Evolutionary conservation across 2,888 invertebrate genomes (phyloP).

Genomic region (Gastracanthus pulcherrimus): DNA sequence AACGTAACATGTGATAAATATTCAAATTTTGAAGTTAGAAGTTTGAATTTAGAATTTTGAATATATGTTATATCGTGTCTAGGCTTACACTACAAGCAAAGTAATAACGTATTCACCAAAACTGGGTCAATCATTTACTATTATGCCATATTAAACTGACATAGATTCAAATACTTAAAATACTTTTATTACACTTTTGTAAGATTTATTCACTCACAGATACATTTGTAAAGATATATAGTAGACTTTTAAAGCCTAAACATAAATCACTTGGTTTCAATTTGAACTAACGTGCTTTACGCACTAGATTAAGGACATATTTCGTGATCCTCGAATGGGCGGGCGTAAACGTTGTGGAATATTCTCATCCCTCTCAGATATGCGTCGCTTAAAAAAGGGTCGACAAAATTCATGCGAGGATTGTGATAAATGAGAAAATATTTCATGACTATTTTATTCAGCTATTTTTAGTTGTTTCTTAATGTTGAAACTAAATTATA

Average conservation of each 20-base stretch:
- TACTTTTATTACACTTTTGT: constrained; percentile 6
- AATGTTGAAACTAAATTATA: background rate
- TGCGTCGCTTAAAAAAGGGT: background rate
- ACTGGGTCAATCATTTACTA: no score
- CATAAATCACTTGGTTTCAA: constrained; percentile 28
- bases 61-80: no score
- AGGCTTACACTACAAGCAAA: no score
- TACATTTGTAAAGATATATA: constrained; percentile 11
- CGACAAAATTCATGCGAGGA: background rate
- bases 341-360: background rate
- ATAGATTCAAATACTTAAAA: background rate
- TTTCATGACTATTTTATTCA: background rate
- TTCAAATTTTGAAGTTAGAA: no score
- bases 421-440: background rate
- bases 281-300: constrained; percentile 18
- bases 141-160: no score
- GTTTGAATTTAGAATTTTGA: no score
- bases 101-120: no score
- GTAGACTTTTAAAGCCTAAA: constrained; percentile 6
- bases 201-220: constrained; percentile 22
- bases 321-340: constrained; percentile 1
- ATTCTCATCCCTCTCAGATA: background rate
- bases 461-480: background rate
- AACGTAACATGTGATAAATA: no score
- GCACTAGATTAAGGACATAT: constrained; percentile 27